Percentiles rank a stretch among this genome's conserved stretches.
Conservation (phyloP, 1,140 invertebrate species). For the Nephila pilipes region DNA sequence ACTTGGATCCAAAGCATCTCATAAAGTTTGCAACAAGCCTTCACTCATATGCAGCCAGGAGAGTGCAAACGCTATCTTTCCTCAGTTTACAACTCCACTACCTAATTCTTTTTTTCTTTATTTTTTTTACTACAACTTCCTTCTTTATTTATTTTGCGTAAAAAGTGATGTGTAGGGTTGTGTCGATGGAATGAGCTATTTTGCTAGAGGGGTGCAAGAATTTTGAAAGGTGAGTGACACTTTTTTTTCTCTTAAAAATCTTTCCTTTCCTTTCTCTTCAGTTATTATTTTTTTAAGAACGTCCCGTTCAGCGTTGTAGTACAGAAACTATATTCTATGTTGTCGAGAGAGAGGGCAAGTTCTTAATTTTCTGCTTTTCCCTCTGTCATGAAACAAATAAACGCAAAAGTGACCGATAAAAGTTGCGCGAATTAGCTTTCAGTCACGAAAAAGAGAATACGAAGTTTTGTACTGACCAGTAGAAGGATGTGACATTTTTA, state of each 20-base stretch:
- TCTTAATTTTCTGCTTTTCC: not conserved
- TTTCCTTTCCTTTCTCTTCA: not conserved
- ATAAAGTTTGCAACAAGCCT: not conserved
- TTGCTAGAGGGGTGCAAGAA: slow-evolving; percentile 50
- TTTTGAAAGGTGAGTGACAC: slow-evolving; percentile 56
- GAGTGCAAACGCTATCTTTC: not conserved
- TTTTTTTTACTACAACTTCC: not conserved
- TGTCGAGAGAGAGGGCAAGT: not conserved
- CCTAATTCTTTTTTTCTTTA: not conserved
- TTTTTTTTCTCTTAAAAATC: not conserved
- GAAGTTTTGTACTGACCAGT: slow-evolving; percentile 41
- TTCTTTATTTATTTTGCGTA: slow-evolving; percentile 38
- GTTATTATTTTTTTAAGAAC: slow-evolving; percentile 14
- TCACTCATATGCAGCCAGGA: not conserved
- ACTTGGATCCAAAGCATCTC: not conserved
- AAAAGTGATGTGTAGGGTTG: slow-evolving; percentile 52
- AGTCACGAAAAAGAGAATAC: not conserved
- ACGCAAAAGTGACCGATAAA: not conserved
- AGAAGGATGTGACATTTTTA: slow-evolving; percentile 66
- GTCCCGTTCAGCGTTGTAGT: not conserved
- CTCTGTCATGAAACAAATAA: not conserved
- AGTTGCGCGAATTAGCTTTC: not conserved
- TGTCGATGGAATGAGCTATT: slow-evolving; percentile 63
- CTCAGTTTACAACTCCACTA: not conserved
- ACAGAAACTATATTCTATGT: not conserved